Evolutionary conservation across 2,113 vertebrate species (phyloP), one percentile per base, ranked within the genome.

Genomic region (Lagopus muta): DNA sequence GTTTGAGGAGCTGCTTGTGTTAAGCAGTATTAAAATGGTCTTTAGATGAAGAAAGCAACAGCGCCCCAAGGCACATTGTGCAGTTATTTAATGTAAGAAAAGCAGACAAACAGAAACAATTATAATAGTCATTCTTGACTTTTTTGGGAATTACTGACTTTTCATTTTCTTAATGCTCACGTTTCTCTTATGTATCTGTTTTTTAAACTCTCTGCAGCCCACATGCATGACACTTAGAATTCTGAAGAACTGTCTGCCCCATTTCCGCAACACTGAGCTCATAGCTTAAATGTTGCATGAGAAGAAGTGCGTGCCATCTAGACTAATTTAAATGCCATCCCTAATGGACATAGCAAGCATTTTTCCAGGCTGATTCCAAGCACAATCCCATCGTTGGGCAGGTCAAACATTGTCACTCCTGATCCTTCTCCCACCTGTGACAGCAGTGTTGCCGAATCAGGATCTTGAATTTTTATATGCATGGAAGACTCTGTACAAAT

Each of bases 341-440:
- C 14, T 69, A 42, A 48, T 66, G 66, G 57, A 13, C n/a, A 47
- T 2, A 30, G 67, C 48, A 77, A 91, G 30, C 17, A 3, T 71
- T 91, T 88, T 87, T 89, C 81, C 4, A 1, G 69, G 22, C 66
- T 91, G 84, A 32, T 64, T 76, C 52, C 55, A 42, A 71, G 52
- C 24, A 47, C 3, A 8, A 30, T 34, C 38, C 75, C 58, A 52
- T 82, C 73, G 88, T 43, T 34, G 60, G 60, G 42, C 67, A 91
- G 57, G 54, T 52, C 34, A 61, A 89, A 36, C 65, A 38, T 72
- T 15, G 47, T 66, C 72, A 74, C 47, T 58, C 94, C 66, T 85
- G 74, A 34, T 57, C 70, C 48, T 0, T 0, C 19, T 6, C 19
- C 84, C 1, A 0, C 62, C 50, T 10, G 1, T 7, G 15, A 17